Conservation (phyloP, 2,113 vertebrate genomes). For the Pelusios castaneus region DNA sequence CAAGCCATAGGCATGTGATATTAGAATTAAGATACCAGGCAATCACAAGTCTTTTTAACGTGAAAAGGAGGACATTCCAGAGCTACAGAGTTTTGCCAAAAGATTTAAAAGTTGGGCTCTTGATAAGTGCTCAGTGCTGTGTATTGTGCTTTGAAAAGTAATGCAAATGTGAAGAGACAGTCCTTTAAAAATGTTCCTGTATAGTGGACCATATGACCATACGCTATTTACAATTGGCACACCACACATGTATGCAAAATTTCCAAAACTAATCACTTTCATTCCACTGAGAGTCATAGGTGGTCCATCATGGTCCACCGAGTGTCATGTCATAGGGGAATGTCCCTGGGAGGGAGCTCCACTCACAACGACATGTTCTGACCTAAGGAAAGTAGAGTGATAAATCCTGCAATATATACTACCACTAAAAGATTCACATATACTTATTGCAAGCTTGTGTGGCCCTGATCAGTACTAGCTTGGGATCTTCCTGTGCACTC, state of each 20-base stretch:
- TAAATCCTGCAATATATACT: background rate
- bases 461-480: background rate
- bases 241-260: accelerated
- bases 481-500: accelerated
- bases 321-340: background rate
- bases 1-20: background rate
- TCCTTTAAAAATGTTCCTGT: no score
- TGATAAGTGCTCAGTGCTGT: no score
- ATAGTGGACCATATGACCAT: background rate
- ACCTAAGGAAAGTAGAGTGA: accelerated
- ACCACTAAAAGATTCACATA: background rate
- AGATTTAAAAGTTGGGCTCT: no score
- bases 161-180: no score
- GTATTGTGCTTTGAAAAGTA: no score
- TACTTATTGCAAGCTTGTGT: accelerated
- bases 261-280: background rate
- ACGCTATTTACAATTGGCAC: background rate
- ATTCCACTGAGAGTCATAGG: background rate
- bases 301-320: background rate
- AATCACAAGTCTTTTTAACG: background rate
- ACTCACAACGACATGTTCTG: background rate
- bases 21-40: background rate
- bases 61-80: background rate
- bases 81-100: background rate
- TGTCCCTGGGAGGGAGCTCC: background rate